A percentile compares a stretch with the other conserved stretches of the same genome.
Conservation (phyloP, 2,888 invertebrate species). For the Agelastica alni region DNA sequence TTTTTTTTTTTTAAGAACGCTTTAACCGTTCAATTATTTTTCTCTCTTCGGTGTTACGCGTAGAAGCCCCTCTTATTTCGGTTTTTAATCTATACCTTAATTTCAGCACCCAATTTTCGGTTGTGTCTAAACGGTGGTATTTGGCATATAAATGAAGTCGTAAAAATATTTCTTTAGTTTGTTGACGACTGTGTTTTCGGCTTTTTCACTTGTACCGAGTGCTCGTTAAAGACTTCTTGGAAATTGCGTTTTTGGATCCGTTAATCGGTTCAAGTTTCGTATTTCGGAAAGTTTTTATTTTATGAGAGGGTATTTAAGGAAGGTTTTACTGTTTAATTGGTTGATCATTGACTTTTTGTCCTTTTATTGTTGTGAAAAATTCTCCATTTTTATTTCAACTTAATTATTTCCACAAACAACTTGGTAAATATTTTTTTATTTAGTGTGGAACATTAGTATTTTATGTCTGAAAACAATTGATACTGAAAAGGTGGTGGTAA, state of each 20-base stretch:
- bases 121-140: slow-evolving; percentile 51
- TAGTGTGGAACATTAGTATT: no score
- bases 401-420: no score
- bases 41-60: slow-evolving; percentile 23
- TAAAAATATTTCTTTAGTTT: slow-evolving; percentile 50
- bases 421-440: no score
- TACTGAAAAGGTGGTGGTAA: no score
- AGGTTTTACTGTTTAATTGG: slow-evolving; percentile 17
- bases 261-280: slow-evolving; percentile 16
- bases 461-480: no score
- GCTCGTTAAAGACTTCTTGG: slow-evolving; percentile 16
- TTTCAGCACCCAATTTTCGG: slow-evolving; percentile 57
- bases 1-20: slow-evolving; percentile 42
- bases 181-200: slow-evolving; percentile 14
- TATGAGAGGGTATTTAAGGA: slow-evolving; percentile 11
- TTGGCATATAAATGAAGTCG: slow-evolving; percentile 55
- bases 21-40: slow-evolving; percentile 54
- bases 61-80: slow-evolving; percentile 37
- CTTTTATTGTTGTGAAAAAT: background rate
- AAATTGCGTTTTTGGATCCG: slow-evolving; percentile 19
- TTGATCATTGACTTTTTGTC: background rate
- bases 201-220: slow-evolving; percentile 16
- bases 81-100: slow-evolving; percentile 57
- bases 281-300: slow-evolving; percentile 12
- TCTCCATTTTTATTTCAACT: no score